phyloP scores from a whole-genome alignment of 2,888 invertebrate species.

The Drosophila siamana region DNA sequence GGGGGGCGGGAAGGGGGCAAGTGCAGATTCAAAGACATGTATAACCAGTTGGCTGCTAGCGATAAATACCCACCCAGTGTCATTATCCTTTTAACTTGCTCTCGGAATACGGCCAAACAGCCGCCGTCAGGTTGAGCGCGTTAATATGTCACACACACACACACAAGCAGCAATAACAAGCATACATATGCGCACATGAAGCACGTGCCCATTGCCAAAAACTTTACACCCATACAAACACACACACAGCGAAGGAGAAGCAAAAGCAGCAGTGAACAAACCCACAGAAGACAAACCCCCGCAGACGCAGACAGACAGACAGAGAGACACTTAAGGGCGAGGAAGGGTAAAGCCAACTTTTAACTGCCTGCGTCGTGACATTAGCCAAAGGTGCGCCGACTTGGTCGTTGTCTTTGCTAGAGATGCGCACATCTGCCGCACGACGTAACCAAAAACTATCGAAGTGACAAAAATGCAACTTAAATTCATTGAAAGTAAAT shows the following conservation, averaged over 20 bases:
- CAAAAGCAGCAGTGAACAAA: slow-evolving; percentile 5
- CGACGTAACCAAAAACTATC: slow-evolving; percentile 2
- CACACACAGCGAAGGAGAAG: slow-evolving; percentile 4
- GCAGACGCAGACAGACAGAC: slow-evolving; percentile 22
- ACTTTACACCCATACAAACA: slow-evolving; percentile 38
- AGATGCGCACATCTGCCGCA: slow-evolving; percentile 32
- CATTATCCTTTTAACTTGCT: slow-evolving; percentile 79
- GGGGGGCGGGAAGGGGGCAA: not conserved
- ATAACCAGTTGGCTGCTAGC: slow-evolving; percentile 59
- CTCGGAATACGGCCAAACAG: slow-evolving; percentile 55
- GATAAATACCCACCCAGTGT: slow-evolving; percentile 73
- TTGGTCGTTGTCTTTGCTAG: slow-evolving; percentile 40
- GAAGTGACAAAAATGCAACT: too few relatives aligned
- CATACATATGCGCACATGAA: slow-evolving; percentile 8
- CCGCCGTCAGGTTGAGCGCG: slow-evolving; percentile 59
- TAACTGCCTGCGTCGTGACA: slow-evolving; percentile 73
- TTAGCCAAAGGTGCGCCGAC: slow-evolving; percentile 74
- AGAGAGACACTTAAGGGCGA: slow-evolving; percentile 36
- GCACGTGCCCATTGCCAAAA: slow-evolving; percentile 58
- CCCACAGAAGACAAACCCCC: slow-evolving; percentile 33
- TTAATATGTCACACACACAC: slow-evolving; percentile 58
- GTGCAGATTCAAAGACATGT: slow-evolving; percentile 34
- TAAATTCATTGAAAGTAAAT: too few relatives aligned
- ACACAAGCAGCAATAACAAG: slow-evolving; percentile 13
- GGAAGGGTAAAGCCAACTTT: slow-evolving; percentile 57